phyloP scores from a whole-genome alignment of 2,888 invertebrate genomes.

The Acrocyrtus sp. region DNA sequence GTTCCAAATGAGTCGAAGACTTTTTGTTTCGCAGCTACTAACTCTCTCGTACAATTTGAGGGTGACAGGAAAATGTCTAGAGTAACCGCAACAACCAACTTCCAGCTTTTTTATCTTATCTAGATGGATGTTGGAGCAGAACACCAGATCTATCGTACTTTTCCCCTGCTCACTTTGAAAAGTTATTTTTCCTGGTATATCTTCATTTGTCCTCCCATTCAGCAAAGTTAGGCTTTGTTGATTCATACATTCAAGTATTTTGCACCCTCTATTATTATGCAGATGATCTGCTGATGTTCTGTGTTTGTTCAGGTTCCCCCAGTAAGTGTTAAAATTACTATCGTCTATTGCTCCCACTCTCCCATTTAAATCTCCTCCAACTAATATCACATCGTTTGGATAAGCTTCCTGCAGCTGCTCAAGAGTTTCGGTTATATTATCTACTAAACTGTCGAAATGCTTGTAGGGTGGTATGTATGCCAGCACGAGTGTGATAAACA shows the following conservation, averaged over 20 bases:
- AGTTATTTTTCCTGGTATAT: background rate
- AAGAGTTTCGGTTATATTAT: background rate
- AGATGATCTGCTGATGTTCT: background rate
- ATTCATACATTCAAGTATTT: background rate
- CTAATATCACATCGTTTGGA: background rate
- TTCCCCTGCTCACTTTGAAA: background rate
- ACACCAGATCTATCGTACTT: background rate
- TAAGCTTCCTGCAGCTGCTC: background rate
- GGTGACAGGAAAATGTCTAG: too few relatives aligned
- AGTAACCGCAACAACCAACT: too few relatives aligned
- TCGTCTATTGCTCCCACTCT: background rate
- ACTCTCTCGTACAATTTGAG: too few relatives aligned
- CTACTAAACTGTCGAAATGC: background rate
- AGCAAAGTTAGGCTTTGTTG: background rate
- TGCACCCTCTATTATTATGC: background rate
- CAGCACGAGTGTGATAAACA: background rate
- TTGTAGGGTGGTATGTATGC: background rate
- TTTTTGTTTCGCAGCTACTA: too few relatives aligned
- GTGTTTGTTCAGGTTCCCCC: background rate
- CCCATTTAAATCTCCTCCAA: background rate
- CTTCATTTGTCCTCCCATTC: background rate
- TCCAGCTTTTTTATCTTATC: too few relatives aligned
- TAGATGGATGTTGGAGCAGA: too few relatives aligned
- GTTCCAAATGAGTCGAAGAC: too few relatives aligned
- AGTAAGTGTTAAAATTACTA: too few relatives aligned